Base-by-base conservation (phyloP, 2,797 vertebrate species). In the Myotis myotis region DNA sequence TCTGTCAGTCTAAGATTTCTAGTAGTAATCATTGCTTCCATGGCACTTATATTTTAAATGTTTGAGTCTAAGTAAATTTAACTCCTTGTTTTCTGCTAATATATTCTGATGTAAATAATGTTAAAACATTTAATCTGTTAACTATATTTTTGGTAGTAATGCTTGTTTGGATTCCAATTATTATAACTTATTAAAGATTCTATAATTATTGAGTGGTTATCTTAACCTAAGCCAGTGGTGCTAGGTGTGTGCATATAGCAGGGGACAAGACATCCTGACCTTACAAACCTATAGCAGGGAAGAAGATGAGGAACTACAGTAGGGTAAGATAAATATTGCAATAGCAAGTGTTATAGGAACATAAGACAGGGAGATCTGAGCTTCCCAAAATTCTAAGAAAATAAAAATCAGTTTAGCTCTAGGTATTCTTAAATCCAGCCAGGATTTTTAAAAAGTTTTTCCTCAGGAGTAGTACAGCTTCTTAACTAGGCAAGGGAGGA, bases 81-180 rank as follows among this genome's bases (percentile, higher is more conserved):
- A 92, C n/a, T 92, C 38, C 47, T 87, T 85, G 4, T 72, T 95
- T 96, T 90, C 38, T 85, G 28, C 20, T 28, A 71, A n/a, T 70
- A 86, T 28, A 41, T 82, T 97, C 91, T 93, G 30, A n/a, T 91
- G 83, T 83, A 88, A 82, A 70, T 78, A 62, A 60, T 64, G 70
- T 84, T 71, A 78, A 93, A 87, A 33, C 3, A 84, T 41, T 91
- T 81, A 17, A 20, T 82, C 51, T 85, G 66, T 90, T 38, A 94
- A 91, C 74, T 92, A 57, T 64, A 44, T 78, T 89, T 94, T 93
- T 93, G 16, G 62, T 87, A 85, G 78, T 75, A 80, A 49, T 89
- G 28, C 57, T 85, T 66, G 20, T 93, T 38, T 9, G n/a, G 17
- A 38, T 76, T 57, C 71, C 33, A 92, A n/a, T 89, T 62, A 85